Evolutionary conservation across 2,797 vertebrate genomes (phyloP).

Genomic region (Dallia pectoralis): DNA sequence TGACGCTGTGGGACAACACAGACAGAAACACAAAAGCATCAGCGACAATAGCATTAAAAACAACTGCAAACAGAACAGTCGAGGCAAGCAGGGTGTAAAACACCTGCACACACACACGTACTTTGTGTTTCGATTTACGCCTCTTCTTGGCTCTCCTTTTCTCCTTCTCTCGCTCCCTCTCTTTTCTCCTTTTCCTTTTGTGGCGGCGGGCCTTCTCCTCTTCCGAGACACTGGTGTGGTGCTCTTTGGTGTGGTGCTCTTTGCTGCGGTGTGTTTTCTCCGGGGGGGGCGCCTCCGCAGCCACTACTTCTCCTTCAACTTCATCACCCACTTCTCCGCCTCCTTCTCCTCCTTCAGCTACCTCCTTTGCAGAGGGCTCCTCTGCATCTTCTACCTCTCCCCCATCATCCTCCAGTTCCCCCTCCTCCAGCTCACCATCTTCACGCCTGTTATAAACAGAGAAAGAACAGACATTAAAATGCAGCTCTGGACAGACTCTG

Average conservation of each 20-base stretch:
- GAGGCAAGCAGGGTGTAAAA: not conserved
- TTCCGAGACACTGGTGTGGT: conserved; percentile 81
- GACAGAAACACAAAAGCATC: not conserved
- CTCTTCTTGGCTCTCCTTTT: conserved; percentile 93
- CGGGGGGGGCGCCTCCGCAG: conserved; percentile 37
- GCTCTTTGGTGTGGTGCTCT: conserved; percentile 81
- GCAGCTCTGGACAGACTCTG: not conserved
- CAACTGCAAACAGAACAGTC: not conserved
- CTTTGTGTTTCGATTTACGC: conserved; percentile 94
- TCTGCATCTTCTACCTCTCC: conserved; percentile 77
- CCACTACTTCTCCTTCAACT: conserved; percentile 57
- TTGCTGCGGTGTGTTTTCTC: conserved; percentile 71
- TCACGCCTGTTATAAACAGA: conserved; percentile 70
- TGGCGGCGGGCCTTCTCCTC: conserved; percentile 86
- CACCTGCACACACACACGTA: conserved; percentile 41
- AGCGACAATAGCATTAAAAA: too few species aligned
- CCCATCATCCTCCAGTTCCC: conserved; percentile 91
- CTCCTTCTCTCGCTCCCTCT: conserved; percentile 86
- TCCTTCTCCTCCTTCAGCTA: conserved; percentile 81
- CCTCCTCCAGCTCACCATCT: conserved; percentile 93
- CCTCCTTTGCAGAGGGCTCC: conserved; percentile 77
- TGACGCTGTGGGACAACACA: conserved; percentile 78
- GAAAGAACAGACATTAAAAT: conserved; percentile 3
- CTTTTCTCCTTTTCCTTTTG: conserved; percentile 88
- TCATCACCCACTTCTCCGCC: conserved; percentile 74